These are phyloP conservation scores for Oeneis ivallda DNA, from an alignment of 2,888 invertebrate species.

Conservation along the genomic window DNA sequence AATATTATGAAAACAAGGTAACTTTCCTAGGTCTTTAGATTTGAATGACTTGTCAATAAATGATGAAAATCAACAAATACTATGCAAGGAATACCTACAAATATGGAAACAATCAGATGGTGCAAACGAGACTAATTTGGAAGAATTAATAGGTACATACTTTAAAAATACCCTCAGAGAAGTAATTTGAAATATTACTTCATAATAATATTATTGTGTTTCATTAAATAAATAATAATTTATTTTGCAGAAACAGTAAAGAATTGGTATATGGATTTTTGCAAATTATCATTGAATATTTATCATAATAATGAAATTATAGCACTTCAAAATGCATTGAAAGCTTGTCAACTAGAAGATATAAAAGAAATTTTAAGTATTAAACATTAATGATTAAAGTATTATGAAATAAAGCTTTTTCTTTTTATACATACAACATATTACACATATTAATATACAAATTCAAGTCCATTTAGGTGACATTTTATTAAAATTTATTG, in stretches of 20 bases:
- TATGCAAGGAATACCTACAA: constrained; percentile 65
- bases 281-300: constrained; percentile 51
- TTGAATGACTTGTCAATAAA: constrained; percentile 54
- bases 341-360: constrained; percentile 51
- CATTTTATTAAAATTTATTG: no score
- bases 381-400: constrained; percentile 34
- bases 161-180: constrained; percentile 34
- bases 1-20: constrained; percentile 4
- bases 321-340: constrained; percentile 52
- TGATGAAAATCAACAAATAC: constrained; percentile 49
- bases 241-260: constrained; percentile 54
- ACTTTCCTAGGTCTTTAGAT: constrained; percentile 60
- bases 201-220: no score
- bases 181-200: no score
- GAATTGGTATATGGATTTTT: constrained; percentile 69
- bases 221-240: constrained; percentile 1
- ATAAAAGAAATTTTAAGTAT: constrained; percentile 52
- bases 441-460: no score
- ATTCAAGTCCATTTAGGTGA: no score
- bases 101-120: constrained; percentile 51
- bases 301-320: constrained; percentile 48
- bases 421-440: neutral
- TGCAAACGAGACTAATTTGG: constrained; percentile 51
- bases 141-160: constrained; percentile 67
- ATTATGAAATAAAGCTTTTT: neutral